A percentile compares a stretch with the other conserved stretches of the same genome.
Conservation (phyloP, 2,888 invertebrate species). For the Volucella bombylans region DNA sequence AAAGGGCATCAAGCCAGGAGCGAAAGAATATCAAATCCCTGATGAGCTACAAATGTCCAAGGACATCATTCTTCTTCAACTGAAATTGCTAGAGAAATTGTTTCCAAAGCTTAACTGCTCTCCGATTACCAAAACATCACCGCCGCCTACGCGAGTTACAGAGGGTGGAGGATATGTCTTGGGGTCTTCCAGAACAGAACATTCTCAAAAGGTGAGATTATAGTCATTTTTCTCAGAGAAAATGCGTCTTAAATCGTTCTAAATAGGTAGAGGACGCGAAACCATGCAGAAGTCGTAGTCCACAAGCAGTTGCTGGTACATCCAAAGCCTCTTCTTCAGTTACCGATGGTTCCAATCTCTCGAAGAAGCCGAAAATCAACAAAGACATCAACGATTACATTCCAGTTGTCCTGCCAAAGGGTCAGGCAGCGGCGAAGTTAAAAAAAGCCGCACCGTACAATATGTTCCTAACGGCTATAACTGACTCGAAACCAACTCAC, state of each 20-base stretch:
- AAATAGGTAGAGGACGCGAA: constrained; percentile 7
- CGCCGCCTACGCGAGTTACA: neutral
- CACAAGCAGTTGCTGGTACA: constrained; percentile 60
- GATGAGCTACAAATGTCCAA: constrained; percentile 83
- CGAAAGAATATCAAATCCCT: constrained; percentile 84
- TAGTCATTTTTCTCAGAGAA: neutral
- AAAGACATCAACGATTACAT: constrained; percentile 82
- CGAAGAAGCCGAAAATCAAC: constrained; percentile 80
- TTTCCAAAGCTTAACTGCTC: constrained; percentile 76
- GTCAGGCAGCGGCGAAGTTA: constrained; percentile 87
- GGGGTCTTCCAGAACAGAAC: constrained; percentile 48
- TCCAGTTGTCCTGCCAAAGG: constrained; percentile 84
- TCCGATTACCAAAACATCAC: constrained; percentile 5
- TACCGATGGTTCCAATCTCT: constrained; percentile 76
- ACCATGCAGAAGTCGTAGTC: constrained; percentile 41
- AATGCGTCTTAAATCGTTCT: neutral
- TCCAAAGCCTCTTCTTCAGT: constrained; percentile 38
- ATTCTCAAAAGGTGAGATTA: constrained; percentile 18
- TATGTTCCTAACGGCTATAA: constrained; percentile 89
- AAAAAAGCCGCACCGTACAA: constrained; percentile 88
- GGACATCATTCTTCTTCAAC: constrained; percentile 85
- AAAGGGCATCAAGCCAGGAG: constrained; percentile 80
- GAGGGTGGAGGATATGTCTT: constrained; percentile 52
- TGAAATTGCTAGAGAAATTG: constrained; percentile 83
- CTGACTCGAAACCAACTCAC: constrained; percentile 86